Evolutionary conservation across 2,888 invertebrate species (phyloP).

Genomic region (Acleris holmiana): DNA sequence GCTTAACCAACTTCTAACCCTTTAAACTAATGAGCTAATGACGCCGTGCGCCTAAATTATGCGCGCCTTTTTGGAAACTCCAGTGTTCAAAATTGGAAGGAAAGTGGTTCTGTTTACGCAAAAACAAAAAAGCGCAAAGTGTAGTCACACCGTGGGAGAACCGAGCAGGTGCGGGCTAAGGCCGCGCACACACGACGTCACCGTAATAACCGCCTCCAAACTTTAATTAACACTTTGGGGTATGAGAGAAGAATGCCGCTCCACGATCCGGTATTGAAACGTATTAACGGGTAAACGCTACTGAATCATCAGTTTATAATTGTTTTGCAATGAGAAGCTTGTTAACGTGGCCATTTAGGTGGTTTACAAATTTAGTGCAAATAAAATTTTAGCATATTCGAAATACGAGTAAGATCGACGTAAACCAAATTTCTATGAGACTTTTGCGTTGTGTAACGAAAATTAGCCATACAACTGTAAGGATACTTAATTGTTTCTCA

Average conservation of each 20-base stretch:
- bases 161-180: conserved; percentile 64
- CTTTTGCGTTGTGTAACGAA: too few species aligned
- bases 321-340: too few species aligned
- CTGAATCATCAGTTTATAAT: neutral
- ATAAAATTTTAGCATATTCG: too few species aligned
- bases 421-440: too few species aligned
- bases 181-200: conserved; percentile 50
- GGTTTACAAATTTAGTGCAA: too few species aligned
- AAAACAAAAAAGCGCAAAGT: conserved; percentile 54
- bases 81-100: conserved; percentile 65
- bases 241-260: conserved; percentile 27
- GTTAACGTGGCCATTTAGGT: too few species aligned
- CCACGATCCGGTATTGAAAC: conserved; percentile 1
- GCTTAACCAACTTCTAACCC: too few species aligned
- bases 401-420: too few species aligned
- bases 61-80: neutral
- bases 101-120: conserved; percentile 75
- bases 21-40: too few species aligned
- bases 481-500: too few species aligned
- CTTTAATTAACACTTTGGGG: conserved; percentile 34
- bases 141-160: conserved; percentile 77
- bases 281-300: neutral
- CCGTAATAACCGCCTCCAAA: conserved; percentile 39
- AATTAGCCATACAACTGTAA: too few species aligned
- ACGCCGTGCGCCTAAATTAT: too few species aligned